Percentiles rank a stretch among this genome's conserved stretches.
phyloP scores from a whole-genome alignment of 2,888 invertebrate genomes.

The Dioctria linearis region DNA sequence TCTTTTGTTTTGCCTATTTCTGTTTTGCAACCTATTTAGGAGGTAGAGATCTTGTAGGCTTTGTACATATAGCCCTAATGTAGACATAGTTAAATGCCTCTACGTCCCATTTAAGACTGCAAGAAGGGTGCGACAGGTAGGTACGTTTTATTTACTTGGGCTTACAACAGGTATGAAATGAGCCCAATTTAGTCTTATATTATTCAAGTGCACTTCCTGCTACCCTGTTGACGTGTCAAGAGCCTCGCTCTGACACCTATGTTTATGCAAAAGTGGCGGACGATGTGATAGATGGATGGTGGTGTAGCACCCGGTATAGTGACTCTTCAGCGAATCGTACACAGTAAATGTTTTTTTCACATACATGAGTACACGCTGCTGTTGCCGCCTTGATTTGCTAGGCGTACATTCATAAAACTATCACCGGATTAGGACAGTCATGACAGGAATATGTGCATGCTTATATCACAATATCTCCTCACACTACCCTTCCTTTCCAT shows the following conservation, averaged over 20 bases:
- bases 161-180: slow-evolving; percentile 40
- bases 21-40: not conserved
- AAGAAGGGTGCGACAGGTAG: slow-evolving; percentile 14
- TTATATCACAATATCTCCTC: not conserved
- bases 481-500: not conserved
- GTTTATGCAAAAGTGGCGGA: too few relatives aligned
- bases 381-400: too few relatives aligned
- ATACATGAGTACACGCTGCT: too few relatives aligned
- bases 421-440: not conserved
- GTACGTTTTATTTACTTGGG: slow-evolving; percentile 26
- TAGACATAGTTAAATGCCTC: not conserved
- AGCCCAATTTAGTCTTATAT: slow-evolving; percentile 32
- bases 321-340: slow-evolving; percentile 23
- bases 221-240: slow-evolving; percentile 28
- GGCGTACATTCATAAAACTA: too few relatives aligned
- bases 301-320: not conserved
- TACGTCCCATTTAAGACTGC: slow-evolving; percentile 3
- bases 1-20: slow-evolving; percentile 27
- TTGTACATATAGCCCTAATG: not conserved
- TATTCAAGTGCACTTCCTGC: slow-evolving; percentile 31
- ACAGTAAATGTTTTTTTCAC: not conserved
- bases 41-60: not conserved
- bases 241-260: slow-evolving; percentile 2
- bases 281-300: too few relatives aligned
- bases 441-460: not conserved